Evolutionary conservation across 1,140 invertebrate genomes (phyloP).

Genomic region (Solenopsis invicta): DNA sequence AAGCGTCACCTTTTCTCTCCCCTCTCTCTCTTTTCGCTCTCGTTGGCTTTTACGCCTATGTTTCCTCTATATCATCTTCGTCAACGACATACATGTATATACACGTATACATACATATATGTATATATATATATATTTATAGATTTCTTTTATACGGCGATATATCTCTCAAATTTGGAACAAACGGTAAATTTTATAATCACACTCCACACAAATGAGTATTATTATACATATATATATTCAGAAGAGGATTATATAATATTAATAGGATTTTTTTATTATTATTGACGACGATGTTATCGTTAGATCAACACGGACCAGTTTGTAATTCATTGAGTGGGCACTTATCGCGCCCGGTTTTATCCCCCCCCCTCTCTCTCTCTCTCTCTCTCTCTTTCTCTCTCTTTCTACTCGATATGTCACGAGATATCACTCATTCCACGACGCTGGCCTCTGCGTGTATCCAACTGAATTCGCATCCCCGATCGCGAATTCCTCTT

Average conservation of each 20-base stretch:
- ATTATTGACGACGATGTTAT: conserved; percentile 23
- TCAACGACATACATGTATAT: conserved; percentile 47
- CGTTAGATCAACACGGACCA: conserved; percentile 32
- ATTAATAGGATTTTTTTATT: conserved; percentile 30
- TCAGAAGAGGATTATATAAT: conserved; percentile 55
- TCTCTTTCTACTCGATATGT: conserved; percentile 41
- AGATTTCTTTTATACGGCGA: conserved; percentile 52
- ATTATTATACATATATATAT: conserved; percentile 43
- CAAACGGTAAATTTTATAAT: conserved; percentile 61
- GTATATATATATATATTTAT: conserved; percentile 49
- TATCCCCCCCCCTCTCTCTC: not conserved
- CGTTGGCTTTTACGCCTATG: conserved; percentile 1
- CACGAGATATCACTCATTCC: conserved; percentile 45
- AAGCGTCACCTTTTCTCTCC: conserved; percentile 64
- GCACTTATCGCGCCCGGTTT: conserved; percentile 32
- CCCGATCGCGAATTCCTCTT: not conserved
- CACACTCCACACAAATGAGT: conserved; percentile 45
- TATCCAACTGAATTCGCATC: conserved; percentile 18
- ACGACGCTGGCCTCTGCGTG: not conserved
- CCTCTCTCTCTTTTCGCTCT: not conserved
- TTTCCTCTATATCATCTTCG: not conserved
- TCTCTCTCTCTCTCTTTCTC: not conserved
- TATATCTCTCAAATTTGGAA: conserved; percentile 60
- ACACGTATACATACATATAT: conserved; percentile 44
- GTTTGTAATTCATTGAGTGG: conserved; percentile 45